phyloP scores from a whole-genome alignment of 2,888 invertebrate species.

The Euplagia quadripunctaria region DNA sequence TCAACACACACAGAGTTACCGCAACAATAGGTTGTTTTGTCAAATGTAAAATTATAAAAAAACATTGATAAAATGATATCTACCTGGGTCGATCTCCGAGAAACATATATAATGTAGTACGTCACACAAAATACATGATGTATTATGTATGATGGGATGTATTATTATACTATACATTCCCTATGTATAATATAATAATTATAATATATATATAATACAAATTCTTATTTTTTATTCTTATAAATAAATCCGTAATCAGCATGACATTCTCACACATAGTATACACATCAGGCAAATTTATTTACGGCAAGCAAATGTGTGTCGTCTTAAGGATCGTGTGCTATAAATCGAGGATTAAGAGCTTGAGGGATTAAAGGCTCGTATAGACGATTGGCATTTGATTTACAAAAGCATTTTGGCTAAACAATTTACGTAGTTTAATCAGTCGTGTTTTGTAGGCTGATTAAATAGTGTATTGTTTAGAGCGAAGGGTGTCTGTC shows the following conservation, averaged over 20 bases:
- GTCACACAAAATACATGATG: too few relatives aligned
- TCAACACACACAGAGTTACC: too few relatives aligned
- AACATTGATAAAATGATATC: too few relatives aligned
- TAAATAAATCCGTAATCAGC: not conserved
- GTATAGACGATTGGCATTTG: conserved; percentile 4
- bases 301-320: not conserved
- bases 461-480: not conserved
- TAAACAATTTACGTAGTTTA: conserved; percentile 2
- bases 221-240: not conserved
- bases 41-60: too few relatives aligned
- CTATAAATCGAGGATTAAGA: conserved; percentile 9
- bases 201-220: too few relatives aligned
- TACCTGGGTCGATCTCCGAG: too few relatives aligned
- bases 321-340: conserved; percentile 5
- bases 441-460: not conserved
- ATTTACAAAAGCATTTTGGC: conserved; percentile 3
- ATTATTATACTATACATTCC: too few relatives aligned
- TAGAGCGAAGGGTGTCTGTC: not conserved
- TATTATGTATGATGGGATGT: too few relatives aligned
- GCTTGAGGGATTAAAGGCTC: conserved; percentile 8
- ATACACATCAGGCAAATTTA: not conserved
- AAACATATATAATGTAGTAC: too few relatives aligned
- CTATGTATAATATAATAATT: too few relatives aligned
- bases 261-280: not conserved
- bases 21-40: too few relatives aligned